Base-by-base conservation (phyloP, 2,797 vertebrate genomes). In the Cichlasoma orientale region DNA sequence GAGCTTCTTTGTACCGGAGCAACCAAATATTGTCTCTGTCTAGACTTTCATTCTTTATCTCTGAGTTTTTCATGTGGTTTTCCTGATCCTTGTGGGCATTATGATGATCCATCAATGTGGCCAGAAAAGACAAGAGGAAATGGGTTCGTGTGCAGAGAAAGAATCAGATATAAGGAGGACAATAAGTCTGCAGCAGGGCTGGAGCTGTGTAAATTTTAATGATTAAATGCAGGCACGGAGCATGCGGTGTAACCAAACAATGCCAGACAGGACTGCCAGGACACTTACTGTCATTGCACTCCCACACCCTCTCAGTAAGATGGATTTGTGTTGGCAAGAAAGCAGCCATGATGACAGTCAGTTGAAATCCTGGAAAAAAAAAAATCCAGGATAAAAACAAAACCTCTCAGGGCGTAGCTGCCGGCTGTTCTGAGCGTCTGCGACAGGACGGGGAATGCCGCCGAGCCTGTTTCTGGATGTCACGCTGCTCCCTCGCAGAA, bases 391-490 rank as follows among this genome's bases (percentile, higher is more conserved):
- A 44, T 25, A 5, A 0, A 63, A 18, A 1, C 19, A n/a, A n/a
- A n/a, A 10, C 19, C 47, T 55, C 7, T 61, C 18, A 77, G 88
- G 89, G 89, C 31, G 84, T 84, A 57, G 75, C 16, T 58, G 31
- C 3, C 36, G 23, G 29, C 59, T 74, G 12, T 38, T 78, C 29
- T 55, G 14, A 77, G 47, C 2, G 36, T 78, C 75, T 81, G 52
- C 69, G 72, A 52, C 23, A 5, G 50, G 53, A 56, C 44, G 10
- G 73, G 77, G 86, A 94, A 92, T 93, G 93, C 56, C 21, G 79
- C 80, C 5, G 0, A 82, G 87, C 92, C 84, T 14, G 93, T 92
- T 94, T 75, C 59, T 3, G 61, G n/a, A 36, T 31, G 56, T 52
- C 44, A 27, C 21, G 21, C 54, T 69, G n/a, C 75, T 83, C 72